Base-by-base conservation (phyloP, 2,888 invertebrate genomes). In the Julus scanicus region DNA sequence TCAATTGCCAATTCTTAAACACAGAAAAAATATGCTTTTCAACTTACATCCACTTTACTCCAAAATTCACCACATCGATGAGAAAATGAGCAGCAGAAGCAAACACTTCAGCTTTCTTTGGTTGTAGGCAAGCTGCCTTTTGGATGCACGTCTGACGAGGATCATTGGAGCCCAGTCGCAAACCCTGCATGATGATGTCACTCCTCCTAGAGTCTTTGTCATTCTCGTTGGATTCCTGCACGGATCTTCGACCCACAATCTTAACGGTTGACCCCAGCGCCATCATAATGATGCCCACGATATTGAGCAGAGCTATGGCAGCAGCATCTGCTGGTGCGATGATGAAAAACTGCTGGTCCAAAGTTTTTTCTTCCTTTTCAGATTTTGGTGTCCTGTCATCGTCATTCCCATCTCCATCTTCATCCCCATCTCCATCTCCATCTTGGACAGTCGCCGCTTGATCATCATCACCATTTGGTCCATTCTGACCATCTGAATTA, bases 61-160 rank as follows among this genome's bases (percentile, higher is more conserved):
- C 84, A 29, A 71, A 71, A 71, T n/a, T n/a, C 9, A 71, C 29
- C 29, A 71, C 71, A 9, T 71, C 71, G 29, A 71, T 29, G 71
- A 71, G 71, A 13, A 71, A 71, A 11, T 71, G 29, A 6, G 71
- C 71, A 29, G 71, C 20, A 29, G 71, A 71, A 71, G 71, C 71
- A 8, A 71, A 8, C 20, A 40, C 29, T 87, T 53, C 63, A 71
- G 88, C 88, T 49, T 37, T 44, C 29, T 80, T 29, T 40, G 88
- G 88, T 5, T 44, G 84, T 84, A 48, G 29, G 44, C 88, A 88
- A n/a, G 88, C 88, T 83, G 88, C 88, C 84, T 49, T 88, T 39
- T 88, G 88, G 53, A 88, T 39, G 53, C 88, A 88, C 44, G 29
- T 39, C 5, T 71, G 44, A 20, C 40, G 44, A 11, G n/a, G 48